These are phyloP conservation scores for Andrena flavipes DNA, from an alignment of 2,888 invertebrate species.

Conservation along the genomic window DNA sequence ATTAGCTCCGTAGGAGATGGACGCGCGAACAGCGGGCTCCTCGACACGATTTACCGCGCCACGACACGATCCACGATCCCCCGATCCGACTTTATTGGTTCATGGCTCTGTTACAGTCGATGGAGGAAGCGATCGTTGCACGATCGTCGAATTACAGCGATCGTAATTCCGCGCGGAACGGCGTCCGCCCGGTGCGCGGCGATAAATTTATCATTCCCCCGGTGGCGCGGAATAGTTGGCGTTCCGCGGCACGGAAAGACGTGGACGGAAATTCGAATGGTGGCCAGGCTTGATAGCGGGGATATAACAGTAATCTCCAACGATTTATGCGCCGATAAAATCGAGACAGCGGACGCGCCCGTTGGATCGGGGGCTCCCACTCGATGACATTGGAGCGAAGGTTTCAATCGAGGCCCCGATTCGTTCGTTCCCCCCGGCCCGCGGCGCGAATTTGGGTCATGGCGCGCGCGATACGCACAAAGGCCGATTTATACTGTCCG, in stretches of 20 bases:
- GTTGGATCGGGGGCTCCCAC: constrained; percentile 34
- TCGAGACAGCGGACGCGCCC: constrained; percentile 32
- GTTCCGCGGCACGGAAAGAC: constrained; percentile 4
- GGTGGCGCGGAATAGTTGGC: neutral
- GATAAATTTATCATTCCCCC: constrained; percentile 36
- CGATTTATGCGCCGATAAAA: constrained; percentile 59
- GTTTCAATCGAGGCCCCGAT: constrained; percentile 59
- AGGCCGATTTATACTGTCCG: constrained; percentile 68
- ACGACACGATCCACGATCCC: constrained; percentile 3
- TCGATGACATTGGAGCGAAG: constrained; percentile 69
- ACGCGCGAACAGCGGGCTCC: constrained; percentile 15
- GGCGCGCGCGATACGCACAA: constrained; percentile 64
- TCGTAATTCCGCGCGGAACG: constrained; percentile 20
- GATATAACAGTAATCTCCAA: constrained; percentile 49
- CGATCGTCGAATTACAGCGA: constrained; percentile 17
- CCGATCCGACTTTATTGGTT: constrained; percentile 16
- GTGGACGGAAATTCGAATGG: constrained; percentile 22
- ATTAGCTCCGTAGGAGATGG: constrained; percentile 34
- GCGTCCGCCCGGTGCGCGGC: neutral
- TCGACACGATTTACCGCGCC: constrained; percentile 20
- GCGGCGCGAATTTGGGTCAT: constrained; percentile 67
- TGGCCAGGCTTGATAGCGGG: constrained; percentile 20
- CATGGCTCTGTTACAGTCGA: neutral
- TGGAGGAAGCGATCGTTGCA: constrained; percentile 11
- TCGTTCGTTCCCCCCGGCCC: constrained; percentile 62